phyloP scores from a whole-genome alignment of 2,797 vertebrate species.

The Onychomys torridus region DNA sequence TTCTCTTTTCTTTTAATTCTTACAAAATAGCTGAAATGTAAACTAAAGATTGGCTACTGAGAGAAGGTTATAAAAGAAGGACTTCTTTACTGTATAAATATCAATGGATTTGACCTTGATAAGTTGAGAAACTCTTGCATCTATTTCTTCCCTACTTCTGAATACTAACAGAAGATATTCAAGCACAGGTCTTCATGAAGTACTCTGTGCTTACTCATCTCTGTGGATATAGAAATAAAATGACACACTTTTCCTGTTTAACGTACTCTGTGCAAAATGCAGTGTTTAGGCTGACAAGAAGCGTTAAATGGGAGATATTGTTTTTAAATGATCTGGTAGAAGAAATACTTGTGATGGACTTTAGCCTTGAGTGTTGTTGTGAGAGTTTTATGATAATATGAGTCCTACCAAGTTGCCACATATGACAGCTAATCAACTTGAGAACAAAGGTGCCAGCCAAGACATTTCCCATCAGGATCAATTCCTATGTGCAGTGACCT shows the following conservation, averaged over 20 bases:
- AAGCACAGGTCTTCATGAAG: conserved; percentile 57
- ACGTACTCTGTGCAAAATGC: conserved; percentile 5
- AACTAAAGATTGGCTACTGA: conserved; percentile 25
- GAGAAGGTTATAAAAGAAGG: background rate
- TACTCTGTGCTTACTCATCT: conserved; percentile 45
- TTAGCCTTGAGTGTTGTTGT: conserved; percentile 27
- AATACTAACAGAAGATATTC: conserved; percentile 47
- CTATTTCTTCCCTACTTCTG: conserved; percentile 40
- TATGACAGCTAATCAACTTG: conserved; percentile 30
- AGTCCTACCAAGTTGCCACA: background rate
- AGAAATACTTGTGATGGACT: conserved; percentile 13
- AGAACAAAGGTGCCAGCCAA: background rate
- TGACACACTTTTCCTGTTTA: conserved; percentile 51
- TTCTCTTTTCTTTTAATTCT: background rate
- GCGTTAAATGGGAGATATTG: conserved; percentile 15
- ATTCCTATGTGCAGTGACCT: conserved; percentile 52
- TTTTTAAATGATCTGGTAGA: conserved; percentile 12
- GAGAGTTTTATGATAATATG: conserved; percentile 58
- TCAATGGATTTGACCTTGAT: conserved; percentile 52
- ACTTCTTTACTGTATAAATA: background rate
- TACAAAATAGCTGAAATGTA: background rate
- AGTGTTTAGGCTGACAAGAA: conserved; percentile 10
- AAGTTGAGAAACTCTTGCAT: background rate
- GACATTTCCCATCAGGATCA: background rate
- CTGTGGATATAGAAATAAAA: conserved; percentile 57